phyloP scores from a whole-genome alignment of 2,888 invertebrate genomes.

The Hypselothyrea guttata region DNA sequence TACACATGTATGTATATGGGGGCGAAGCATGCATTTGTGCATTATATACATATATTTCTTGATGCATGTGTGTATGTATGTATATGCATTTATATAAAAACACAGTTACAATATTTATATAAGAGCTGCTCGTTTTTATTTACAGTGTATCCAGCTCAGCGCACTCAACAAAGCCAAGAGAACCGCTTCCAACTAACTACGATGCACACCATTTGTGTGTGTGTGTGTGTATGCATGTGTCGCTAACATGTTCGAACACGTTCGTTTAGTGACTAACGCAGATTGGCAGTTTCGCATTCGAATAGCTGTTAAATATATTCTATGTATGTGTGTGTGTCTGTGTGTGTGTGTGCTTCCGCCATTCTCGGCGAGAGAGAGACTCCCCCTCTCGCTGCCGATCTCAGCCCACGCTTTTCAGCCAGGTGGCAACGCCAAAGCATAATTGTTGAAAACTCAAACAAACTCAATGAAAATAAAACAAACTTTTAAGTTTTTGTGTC shows the following conservation, averaged over 20 bases:
- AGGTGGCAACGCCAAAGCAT: constrained; percentile 15
- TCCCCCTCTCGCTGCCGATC: constrained; percentile 18
- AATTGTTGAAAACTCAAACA: background rate
- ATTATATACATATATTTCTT: constrained; percentile 3
- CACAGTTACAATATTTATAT: constrained; percentile 72
- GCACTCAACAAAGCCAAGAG: constrained; percentile 2
- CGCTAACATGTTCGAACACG: constrained; percentile 11
- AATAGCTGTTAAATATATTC: constrained; percentile 22
- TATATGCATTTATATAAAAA: constrained; percentile 21
- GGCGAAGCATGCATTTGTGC: too few relatives aligned
- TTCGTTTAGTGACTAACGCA: constrained; percentile 31
- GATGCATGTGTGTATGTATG: constrained; percentile 4
- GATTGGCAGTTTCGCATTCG: constrained; percentile 49
- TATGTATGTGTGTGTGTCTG: constrained; percentile 3
- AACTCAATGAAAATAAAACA: constrained; percentile 53
- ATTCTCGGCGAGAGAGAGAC: too few relatives aligned
- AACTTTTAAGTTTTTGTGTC: constrained; percentile 49
- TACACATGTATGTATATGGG: constrained; percentile 2
- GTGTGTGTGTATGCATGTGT: constrained; percentile 3
- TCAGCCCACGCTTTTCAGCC: constrained; percentile 7
- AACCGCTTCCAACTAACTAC: constrained; percentile 17
- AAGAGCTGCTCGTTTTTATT: constrained; percentile 32
- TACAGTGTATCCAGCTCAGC: constrained; percentile 23
- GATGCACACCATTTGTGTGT: background rate
- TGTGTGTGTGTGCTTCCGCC: background rate